Percentiles rank a stretch among this genome's conserved stretches.
phyloP scores from a whole-genome alignment of 64 coral and sea anemone species.

The Pachyseris speciosa region DNA sequence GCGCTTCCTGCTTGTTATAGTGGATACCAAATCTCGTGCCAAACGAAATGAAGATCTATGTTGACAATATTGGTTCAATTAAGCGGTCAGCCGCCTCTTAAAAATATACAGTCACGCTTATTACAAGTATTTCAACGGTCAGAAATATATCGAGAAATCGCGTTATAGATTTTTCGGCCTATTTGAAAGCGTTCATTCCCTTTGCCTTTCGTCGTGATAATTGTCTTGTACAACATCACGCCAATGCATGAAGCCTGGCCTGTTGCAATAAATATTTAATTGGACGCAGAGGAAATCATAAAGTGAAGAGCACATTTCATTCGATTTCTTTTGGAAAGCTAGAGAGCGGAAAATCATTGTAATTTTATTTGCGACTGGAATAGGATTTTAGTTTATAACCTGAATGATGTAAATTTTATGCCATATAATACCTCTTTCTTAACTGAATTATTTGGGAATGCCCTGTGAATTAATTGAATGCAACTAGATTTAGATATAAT shows the following conservation, averaged over 20 bases:
- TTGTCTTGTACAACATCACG: neutral
- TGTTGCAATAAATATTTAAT: slow-evolving; percentile 61
- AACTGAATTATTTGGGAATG: neutral
- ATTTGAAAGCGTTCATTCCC: too few relatives aligned
- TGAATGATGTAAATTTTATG: neutral
- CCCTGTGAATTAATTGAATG: neutral
- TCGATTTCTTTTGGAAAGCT: neutral
- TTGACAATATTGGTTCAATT: neutral
- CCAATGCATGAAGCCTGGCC: neutral
- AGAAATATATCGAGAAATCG: too few relatives aligned
- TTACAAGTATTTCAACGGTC: too few relatives aligned
- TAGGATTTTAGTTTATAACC: neutral
- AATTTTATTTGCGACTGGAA: neutral
- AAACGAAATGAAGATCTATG: too few relatives aligned
- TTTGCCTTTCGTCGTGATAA: neutral
- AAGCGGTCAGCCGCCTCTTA: too few relatives aligned
- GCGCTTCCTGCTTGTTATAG: too few relatives aligned
- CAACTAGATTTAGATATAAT: neutral
- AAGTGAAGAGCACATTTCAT: neutral
- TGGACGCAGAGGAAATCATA: neutral
- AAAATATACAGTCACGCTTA: too few relatives aligned
- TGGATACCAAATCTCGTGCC: too few relatives aligned
- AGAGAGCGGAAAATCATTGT: neutral
- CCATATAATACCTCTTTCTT: neutral
- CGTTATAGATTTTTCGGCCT: too few relatives aligned